Evolutionary conservation across 2,797 vertebrate genomes (phyloP).

Genomic region (Phyllotis vaccarum): DNA sequence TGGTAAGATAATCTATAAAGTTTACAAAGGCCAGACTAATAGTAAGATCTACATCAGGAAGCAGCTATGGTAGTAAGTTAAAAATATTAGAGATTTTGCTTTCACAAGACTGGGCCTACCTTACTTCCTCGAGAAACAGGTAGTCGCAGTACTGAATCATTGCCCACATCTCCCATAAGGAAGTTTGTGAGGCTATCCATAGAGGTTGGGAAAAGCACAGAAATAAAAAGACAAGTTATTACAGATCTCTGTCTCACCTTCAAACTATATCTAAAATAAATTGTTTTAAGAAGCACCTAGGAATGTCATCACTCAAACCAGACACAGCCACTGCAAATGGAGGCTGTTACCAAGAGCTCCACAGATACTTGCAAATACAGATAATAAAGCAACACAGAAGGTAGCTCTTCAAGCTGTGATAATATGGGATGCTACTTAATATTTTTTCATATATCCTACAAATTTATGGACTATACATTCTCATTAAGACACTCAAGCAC

Average conservation of each 20-base stretch:
- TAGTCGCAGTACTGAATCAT: slow-evolving; percentile 94
- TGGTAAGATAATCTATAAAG: background rate
- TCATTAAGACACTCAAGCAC: background rate
- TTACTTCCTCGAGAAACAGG: slow-evolving; percentile 94
- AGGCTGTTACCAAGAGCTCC: background rate
- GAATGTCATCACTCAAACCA: slow-evolving; percentile 34
- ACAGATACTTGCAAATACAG: background rate
- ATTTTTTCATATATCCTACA: slow-evolving; percentile 48
- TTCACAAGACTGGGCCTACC: slow-evolving; percentile 88
- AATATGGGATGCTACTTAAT: slow-evolving; percentile 5
- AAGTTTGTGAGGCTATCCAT: slow-evolving; percentile 96
- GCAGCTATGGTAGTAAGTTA: slow-evolving; percentile 40
- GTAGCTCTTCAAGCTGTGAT: background rate
- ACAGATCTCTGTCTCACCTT: slow-evolving; percentile 45
- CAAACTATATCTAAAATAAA: slow-evolving; percentile 8
- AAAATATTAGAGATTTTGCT: slow-evolving; percentile 69
- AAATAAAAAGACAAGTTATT: slow-evolving; percentile 64
- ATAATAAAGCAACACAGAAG: slow-evolving; percentile 11
- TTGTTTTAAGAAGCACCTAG: slow-evolving; percentile 38
- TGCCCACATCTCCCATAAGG: slow-evolving; percentile 99
- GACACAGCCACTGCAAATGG: background rate
- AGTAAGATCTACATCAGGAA: slow-evolving; percentile 32
- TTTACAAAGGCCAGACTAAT: slow-evolving; percentile 43
- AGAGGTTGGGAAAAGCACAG: slow-evolving; percentile 67
- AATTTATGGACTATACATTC: background rate